Percentiles rank a stretch among this genome's conserved stretches.
Conservation (phyloP, 2,888 invertebrate species). For the Ryuthela nishihirai region DNA sequence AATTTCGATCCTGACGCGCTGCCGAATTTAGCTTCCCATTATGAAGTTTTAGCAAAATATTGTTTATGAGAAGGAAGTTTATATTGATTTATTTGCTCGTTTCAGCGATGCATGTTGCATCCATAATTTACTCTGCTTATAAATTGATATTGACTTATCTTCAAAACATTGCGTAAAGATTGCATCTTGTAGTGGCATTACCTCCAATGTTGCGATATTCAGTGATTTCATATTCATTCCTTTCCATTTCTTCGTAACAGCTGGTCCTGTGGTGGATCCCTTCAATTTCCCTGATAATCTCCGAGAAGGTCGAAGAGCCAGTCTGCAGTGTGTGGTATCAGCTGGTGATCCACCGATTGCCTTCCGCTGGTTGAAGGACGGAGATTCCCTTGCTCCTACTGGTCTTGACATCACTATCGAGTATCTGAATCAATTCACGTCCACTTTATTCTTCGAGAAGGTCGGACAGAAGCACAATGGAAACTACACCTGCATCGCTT, state of each 20-base stretch:
- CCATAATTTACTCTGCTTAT: no score
- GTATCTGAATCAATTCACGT: conserved; percentile 39
- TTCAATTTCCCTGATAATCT: conserved; percentile 41
- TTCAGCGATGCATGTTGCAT: no score
- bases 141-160: no score
- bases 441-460: conserved; percentile 40
- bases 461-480: conserved; percentile 40
- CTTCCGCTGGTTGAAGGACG: conserved; percentile 50
- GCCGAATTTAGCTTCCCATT: no score
- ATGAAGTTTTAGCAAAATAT: no score
- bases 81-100: no score
- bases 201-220: no score
- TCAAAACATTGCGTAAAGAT: no score
- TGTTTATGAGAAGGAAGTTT: no score
- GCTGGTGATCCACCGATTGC: conserved; percentile 43
- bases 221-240: not conserved
- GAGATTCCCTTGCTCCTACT: conserved; percentile 43
- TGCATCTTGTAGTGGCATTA: no score
- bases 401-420: conserved; percentile 31
- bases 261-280: conserved; percentile 41
- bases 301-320: conserved; percentile 40
- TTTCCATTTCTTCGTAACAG: conserved; percentile 21
- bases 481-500: conserved; percentile 44
- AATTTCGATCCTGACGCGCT: no score
- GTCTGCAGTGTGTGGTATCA: conserved; percentile 41